Evolutionary conservation across 2,113 vertebrate species (phyloP).

Genomic region (Cnemophilus loriae): DNA sequence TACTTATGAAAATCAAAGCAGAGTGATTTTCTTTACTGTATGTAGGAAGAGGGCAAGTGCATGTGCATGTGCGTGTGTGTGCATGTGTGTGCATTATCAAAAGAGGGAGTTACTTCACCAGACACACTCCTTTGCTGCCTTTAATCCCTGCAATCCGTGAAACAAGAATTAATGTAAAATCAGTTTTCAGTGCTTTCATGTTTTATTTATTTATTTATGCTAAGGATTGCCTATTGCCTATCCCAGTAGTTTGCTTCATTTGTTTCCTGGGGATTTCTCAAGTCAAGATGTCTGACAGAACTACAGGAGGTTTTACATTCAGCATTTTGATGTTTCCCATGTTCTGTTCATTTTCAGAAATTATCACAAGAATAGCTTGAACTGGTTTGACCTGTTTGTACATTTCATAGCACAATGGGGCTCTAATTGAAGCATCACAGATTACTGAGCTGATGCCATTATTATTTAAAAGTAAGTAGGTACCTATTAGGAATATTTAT

Average conservation of each 20-base stretch:
- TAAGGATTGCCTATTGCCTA: not conserved
- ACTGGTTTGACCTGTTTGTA: constrained; percentile 52
- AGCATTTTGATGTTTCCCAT: not conserved
- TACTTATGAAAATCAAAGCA: constrained; percentile 39
- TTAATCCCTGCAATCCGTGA: not conserved
- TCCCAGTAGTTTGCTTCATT: not conserved
- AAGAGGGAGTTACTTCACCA: not conserved
- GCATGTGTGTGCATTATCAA: not conserved
- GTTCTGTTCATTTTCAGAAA: constrained; percentile 31
- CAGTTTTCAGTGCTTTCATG: not conserved
- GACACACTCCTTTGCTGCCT: not conserved
- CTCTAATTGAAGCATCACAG: constrained; percentile 40
- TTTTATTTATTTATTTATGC: not conserved
- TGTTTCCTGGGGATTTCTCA: not conserved
- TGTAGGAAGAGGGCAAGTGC: not conserved
- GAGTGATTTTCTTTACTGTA: not conserved
- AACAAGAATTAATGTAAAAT: constrained; percentile 22
- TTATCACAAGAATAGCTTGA: constrained; percentile 29
- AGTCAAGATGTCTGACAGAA: not conserved
- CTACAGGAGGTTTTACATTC: not conserved
- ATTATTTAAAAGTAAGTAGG: constrained; percentile 61
- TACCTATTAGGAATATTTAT: constrained; percentile 41
- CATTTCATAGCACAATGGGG: constrained; percentile 19
- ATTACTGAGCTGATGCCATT: constrained; percentile 45
- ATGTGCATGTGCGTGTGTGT: not conserved